These are phyloP conservation scores for Rutpela maculata DNA, from an alignment of 2,888 invertebrate species.

Conservation along the genomic window DNA sequence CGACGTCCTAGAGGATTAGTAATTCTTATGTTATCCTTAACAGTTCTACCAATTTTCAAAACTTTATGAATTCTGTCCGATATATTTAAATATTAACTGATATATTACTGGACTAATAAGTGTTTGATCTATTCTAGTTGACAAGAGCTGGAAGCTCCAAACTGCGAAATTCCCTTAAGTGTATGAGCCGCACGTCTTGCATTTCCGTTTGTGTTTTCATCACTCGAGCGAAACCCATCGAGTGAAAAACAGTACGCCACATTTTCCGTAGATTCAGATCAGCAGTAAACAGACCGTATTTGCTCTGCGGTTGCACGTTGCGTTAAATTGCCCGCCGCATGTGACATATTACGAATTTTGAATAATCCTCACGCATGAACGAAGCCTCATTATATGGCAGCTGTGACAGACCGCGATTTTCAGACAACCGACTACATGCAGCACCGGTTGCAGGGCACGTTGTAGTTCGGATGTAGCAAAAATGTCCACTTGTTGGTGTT, in stretches of 20 bases:
- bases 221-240: neutral
- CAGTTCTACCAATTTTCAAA: no score
- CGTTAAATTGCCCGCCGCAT: conserved; percentile 64
- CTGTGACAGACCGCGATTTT: conserved; percentile 55
- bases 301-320: conserved; percentile 59
- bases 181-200: neutral
- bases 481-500: neutral
- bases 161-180: conserved; percentile 8
- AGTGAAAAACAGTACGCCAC: conserved; percentile 15
- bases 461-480: neutral
- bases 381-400: conserved; percentile 56
- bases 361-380: conserved; percentile 64
- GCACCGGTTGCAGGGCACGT: neutral
- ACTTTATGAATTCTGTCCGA: no score
- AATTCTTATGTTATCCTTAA: no score
- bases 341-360: conserved; percentile 66
- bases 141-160: neutral
- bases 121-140: neutral
- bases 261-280: conserved; percentile 49
- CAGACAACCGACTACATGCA: conserved; percentile 48
- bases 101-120: no score
- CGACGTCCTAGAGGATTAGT: no score
- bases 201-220: conserved; percentile 14
- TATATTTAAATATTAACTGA: no score
- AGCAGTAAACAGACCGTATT: conserved; percentile 55